Evolutionary conservation across 2,888 invertebrate genomes (phyloP).

Genomic region (Sinodicranocentrus sp.): DNA sequence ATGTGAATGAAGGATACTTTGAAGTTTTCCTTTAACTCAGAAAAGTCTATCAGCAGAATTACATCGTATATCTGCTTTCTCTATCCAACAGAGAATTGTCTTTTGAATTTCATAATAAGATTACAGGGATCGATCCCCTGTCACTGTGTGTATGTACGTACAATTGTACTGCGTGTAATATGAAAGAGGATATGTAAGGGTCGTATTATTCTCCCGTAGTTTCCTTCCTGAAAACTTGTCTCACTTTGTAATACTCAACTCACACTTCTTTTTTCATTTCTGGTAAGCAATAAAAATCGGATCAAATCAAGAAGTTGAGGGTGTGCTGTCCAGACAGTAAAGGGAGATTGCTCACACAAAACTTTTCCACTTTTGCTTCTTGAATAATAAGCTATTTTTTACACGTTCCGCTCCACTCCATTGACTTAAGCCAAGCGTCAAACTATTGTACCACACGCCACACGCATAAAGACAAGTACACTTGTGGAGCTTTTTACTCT

Average conservation of each 20-base stretch:
- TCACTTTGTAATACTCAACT: not conserved
- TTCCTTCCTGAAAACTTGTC: not conserved
- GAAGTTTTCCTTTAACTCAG: no score
- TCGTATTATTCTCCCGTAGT: not conserved
- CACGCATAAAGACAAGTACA: not conserved
- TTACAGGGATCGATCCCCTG: not conserved
- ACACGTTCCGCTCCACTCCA: not conserved
- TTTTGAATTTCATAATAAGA: no score
- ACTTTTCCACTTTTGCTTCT: not conserved
- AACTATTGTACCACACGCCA: no score
- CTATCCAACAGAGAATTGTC: no score
- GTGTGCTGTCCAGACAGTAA: not conserved
- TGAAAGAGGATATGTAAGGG: no score
- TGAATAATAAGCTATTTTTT: slow-evolving; percentile 11
- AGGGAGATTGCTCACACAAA: no score
- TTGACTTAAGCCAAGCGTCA: slow-evolving; percentile 2
- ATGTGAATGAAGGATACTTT: no score
- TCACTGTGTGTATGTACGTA: not conserved
- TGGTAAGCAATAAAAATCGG: slow-evolving; percentile 20
- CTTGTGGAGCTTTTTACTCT: not conserved
- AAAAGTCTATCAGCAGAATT: no score
- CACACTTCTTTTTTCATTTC: not conserved
- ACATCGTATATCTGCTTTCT: no score
- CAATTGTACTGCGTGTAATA: no score
- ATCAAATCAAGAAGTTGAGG: slow-evolving; percentile 11